Percentiles rank a stretch among this genome's conserved stretches.
phyloP scores from a whole-genome alignment of 2,888 invertebrate genomes.

The Sipha maydis region DNA sequence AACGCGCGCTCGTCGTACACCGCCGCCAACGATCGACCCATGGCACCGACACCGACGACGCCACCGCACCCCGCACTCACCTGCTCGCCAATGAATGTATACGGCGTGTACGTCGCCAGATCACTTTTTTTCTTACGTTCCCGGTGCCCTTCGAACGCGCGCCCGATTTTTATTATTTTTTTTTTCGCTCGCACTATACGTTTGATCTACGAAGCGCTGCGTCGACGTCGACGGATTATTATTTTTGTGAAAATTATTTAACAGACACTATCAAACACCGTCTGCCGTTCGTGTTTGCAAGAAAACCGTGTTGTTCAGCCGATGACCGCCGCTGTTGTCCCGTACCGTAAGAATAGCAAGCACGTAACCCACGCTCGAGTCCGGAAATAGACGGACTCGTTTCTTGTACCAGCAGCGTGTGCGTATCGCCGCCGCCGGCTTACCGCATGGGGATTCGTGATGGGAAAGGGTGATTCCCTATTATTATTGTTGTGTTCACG shows the following conservation, averaged over 20 bases:
- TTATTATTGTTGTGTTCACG: neutral
- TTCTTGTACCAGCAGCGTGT: neutral
- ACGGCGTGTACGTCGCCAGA: neutral
- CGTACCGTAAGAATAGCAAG: too few species aligned
- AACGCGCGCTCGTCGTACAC: conserved; percentile 1
- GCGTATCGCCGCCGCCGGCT: neutral
- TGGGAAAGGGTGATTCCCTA: neutral
- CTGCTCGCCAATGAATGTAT: neutral
- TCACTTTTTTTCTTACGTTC: neutral
- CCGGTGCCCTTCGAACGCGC: conserved; percentile 26
- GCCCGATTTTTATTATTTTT: neutral
- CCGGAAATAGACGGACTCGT: conserved; percentile 24
- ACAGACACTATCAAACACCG: too few species aligned
- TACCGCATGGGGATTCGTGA: too few species aligned
- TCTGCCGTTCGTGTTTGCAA: too few species aligned
- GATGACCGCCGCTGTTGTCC: too few species aligned
- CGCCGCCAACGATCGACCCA: conserved; percentile 30
- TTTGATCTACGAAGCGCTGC: too few species aligned
- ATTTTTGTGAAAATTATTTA: too few species aligned
- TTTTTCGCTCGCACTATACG: neutral
- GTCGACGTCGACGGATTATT: too few species aligned
- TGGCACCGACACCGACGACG: neutral
- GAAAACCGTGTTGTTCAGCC: neutral
- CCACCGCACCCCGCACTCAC: too few species aligned
- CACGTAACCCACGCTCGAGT: conserved; percentile 18